phyloP scores from a whole-genome alignment of 2,888 invertebrate genomes.

The Drosophila merina region DNA sequence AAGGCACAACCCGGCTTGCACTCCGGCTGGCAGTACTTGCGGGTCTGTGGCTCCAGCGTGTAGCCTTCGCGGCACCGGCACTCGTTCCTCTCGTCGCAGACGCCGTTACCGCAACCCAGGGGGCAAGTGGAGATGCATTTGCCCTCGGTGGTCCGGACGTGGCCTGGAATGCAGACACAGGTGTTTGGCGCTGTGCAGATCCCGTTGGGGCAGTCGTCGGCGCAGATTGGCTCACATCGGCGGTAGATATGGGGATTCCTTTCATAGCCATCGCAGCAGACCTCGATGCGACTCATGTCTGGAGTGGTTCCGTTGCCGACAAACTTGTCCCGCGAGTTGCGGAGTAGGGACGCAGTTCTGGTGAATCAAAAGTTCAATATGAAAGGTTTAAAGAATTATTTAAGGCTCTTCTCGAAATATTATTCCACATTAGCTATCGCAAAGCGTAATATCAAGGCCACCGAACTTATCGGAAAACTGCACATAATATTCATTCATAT shows the following conservation, averaged over 20 bases:
- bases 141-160: slow-evolving; percentile 74
- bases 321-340: slow-evolving; percentile 61
- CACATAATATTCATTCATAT: slow-evolving; percentile 9
- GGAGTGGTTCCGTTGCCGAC: slow-evolving; percentile 85
- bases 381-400: too few species aligned
- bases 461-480: slow-evolving; percentile 1
- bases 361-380: not conserved
- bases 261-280: slow-evolving; percentile 90
- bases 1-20: slow-evolving; percentile 80
- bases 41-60: slow-evolving; percentile 78
- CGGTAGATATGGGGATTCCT: slow-evolving; percentile 84
- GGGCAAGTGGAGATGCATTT: slow-evolving; percentile 88
- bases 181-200: slow-evolving; percentile 85
- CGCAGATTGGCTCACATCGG: slow-evolving; percentile 84
- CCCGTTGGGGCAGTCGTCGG: slow-evolving; percentile 85
- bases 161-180: slow-evolving; percentile 84
- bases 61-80: slow-evolving; percentile 81
- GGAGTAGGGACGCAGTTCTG: slow-evolving; percentile 80
- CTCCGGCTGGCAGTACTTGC: slow-evolving; percentile 78
- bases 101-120: slow-evolving; percentile 87
- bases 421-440: not conserved
- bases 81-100: slow-evolving; percentile 78
- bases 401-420: not conserved
- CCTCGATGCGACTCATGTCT: slow-evolving; percentile 87
- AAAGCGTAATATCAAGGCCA: not conserved